A percentile compares a stretch with the other conserved stretches of the same genome.
phyloP scores from a whole-genome alignment of 2,797 vertebrate species.

The Euphonia xanthogaster region DNA sequence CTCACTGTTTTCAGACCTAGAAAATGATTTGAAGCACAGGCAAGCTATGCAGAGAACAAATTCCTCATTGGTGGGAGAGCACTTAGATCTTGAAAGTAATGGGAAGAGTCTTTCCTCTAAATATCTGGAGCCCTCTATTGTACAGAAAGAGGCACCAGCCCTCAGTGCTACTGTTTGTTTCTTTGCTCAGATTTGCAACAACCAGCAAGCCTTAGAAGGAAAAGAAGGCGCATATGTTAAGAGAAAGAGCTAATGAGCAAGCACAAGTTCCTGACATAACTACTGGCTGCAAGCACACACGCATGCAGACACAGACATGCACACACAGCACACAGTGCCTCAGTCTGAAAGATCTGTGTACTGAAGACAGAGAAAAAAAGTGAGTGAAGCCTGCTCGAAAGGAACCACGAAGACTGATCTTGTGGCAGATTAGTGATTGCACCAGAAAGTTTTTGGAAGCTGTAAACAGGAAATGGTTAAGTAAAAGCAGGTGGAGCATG shows the following conservation, averaged over 20 bases:
- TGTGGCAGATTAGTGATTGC: conserved; percentile 22
- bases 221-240: background rate
- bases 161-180: background rate
- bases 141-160: background rate
- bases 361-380: background rate
- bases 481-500: conserved; percentile 75
- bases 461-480: conserved; percentile 78
- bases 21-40: background rate
- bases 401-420: background rate
- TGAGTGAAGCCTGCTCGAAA: background rate
- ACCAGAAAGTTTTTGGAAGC: conserved; percentile 57
- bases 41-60: background rate
- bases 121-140: background rate
- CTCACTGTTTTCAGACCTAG: background rate
- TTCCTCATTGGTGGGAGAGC: background rate
- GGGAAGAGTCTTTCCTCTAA: background rate
- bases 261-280: background rate
- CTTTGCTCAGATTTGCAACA: background rate
- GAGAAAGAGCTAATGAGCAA: background rate
- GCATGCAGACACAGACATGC: background rate
- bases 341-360: background rate
- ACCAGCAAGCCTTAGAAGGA: background rate
- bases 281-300: background rate
- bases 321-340: background rate
- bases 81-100: background rate